Percentiles rank a stretch among this genome's conserved stretches.
Conservation (phyloP, 2,888 invertebrate species). For the Epistrophe eligans region DNA sequence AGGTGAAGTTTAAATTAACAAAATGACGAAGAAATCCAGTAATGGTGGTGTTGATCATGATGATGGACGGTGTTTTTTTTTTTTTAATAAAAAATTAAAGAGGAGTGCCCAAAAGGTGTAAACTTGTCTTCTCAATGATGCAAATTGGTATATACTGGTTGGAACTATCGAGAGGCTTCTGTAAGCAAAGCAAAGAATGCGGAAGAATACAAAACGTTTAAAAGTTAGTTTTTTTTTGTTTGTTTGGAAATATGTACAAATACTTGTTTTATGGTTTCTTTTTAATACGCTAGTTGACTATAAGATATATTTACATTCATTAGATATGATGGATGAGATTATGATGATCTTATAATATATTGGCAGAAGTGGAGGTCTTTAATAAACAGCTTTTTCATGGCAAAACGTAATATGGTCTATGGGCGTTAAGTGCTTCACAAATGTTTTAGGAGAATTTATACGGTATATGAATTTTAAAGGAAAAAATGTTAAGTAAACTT, state of each 20-base stretch:
- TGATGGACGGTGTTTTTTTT: slow-evolving; percentile 20
- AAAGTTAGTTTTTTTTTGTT: background rate
- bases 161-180: slow-evolving; percentile 10
- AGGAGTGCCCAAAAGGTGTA: slow-evolving; percentile 68
- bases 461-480: too few species aligned
- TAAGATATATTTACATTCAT: background rate
- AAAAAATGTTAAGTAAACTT: too few species aligned
- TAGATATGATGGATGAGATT: slow-evolving; percentile 4
- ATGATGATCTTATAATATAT: background rate
- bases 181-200: slow-evolving; percentile 23
- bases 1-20: slow-evolving; percentile 13
- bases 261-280: slow-evolving; percentile 16
- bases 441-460: too few species aligned
- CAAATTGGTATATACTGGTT: slow-evolving; percentile 5
- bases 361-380: background rate
- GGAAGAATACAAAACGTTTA: slow-evolving; percentile 21
- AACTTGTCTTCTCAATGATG: slow-evolving; percentile 26
- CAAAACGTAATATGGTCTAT: background rate
- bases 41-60: background rate
- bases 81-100: background rate
- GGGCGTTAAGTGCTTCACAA: too few species aligned
- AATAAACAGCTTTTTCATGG: background rate
- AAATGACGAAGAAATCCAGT: slow-evolving; percentile 17
- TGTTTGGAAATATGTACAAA: background rate
- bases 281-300: background rate